A percentile compares a stretch with the other conserved stretches of the same genome.
Evolutionary conservation across 2,888 invertebrate genomes (phyloP).

Genomic region (Drosophila stalkeri): DNA sequence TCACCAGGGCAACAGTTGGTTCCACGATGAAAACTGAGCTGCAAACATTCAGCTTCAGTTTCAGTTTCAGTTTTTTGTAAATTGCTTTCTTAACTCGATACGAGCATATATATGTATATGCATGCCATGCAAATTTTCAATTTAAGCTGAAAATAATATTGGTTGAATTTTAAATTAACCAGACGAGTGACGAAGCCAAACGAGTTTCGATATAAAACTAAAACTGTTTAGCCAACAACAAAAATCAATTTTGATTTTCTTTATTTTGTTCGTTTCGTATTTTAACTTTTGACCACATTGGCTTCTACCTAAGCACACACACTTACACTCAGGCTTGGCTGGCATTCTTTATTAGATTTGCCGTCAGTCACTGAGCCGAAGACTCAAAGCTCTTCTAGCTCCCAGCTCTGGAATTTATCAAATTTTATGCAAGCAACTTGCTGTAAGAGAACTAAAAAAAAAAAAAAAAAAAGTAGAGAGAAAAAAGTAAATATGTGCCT

Average conservation of each 20-base stretch:
- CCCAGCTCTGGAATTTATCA: slow-evolving; percentile 57
- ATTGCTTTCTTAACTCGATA: slow-evolving; percentile 28
- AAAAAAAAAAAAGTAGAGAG: not conserved
- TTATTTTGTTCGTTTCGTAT: slow-evolving; percentile 8
- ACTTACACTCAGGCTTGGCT: slow-evolving; percentile 9
- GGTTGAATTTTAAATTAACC: slow-evolving; percentile 32
- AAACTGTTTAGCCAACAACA: slow-evolving; percentile 47
- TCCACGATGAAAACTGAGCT: slow-evolving; percentile 18
- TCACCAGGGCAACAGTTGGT: slow-evolving; percentile 75
- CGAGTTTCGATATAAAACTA: slow-evolving; percentile 29
- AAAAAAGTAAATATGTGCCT: slow-evolving; percentile 70
- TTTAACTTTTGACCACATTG: slow-evolving; percentile 62
- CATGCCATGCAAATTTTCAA: slow-evolving; percentile 25
- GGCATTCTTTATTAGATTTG: slow-evolving; percentile 68
- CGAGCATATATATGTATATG: slow-evolving; percentile 6
- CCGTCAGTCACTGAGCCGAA: slow-evolving; percentile 47
- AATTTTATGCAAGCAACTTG: slow-evolving; percentile 72
- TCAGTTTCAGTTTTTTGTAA: slow-evolving; percentile 7
- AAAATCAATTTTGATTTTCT: slow-evolving; percentile 24
- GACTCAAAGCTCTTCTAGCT: slow-evolving; percentile 18
- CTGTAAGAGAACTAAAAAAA: slow-evolving; percentile 8
- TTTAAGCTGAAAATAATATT: slow-evolving; percentile 34
- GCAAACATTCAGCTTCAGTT: slow-evolving; percentile 18
- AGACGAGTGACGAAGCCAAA: slow-evolving; percentile 25
- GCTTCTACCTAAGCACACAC: slow-evolving; percentile 39